Evolutionary conservation across 2,113 vertebrate species (phyloP).

Genomic region (Brachyhypopomus occidentalis): DNA sequence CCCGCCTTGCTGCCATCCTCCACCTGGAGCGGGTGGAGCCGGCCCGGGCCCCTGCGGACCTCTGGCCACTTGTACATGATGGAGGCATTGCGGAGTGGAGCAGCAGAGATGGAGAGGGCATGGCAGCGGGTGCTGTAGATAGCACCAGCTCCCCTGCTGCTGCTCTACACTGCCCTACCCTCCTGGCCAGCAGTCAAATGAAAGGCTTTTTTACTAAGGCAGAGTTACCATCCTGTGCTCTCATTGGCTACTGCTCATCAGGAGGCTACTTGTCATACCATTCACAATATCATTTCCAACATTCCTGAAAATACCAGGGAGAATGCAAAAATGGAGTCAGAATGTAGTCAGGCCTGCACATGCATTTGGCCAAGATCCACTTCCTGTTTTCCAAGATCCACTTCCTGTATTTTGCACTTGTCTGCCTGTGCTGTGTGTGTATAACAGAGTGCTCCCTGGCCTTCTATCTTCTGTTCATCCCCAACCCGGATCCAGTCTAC

Average conservation of each 20-base stretch:
- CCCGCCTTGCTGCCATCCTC: background rate
- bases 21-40: constrained; percentile 9
- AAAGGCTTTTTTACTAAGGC: background rate
- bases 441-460: too few relatives aligned
- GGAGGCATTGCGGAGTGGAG: constrained; percentile 12
- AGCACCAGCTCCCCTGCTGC: background rate
- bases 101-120: background rate
- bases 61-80: constrained; percentile 14
- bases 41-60: background rate
- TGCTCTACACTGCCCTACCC: background rate
- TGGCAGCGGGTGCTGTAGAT: background rate
- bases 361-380: too few relatives aligned
- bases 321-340: background rate
- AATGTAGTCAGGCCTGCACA: too few relatives aligned
- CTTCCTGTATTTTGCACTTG: too few relatives aligned
- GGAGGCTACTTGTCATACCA: too few relatives aligned
- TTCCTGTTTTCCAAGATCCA: too few relatives aligned
- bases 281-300: background rate
- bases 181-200: background rate
- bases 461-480: too few relatives aligned
- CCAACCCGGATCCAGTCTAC: too few relatives aligned
- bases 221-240: background rate
- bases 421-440: too few relatives aligned
- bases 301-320: background rate
- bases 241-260: too few relatives aligned